A percentile compares a stretch with the other conserved stretches of the same genome.
phyloP scores from a whole-genome alignment of 2,888 invertebrate genomes.

The Campopleginae sp. region DNA sequence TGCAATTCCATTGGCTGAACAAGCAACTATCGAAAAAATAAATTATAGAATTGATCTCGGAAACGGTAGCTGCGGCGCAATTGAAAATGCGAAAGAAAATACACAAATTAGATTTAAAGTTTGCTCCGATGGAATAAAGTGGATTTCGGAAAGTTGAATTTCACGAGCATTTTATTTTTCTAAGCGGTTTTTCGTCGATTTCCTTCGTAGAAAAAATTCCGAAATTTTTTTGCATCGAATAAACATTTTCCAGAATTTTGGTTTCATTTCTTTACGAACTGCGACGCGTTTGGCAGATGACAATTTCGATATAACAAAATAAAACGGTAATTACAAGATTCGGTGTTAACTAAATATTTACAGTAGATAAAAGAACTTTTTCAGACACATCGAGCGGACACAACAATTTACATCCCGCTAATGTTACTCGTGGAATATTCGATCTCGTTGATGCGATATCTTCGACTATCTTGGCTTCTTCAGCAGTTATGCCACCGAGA shows the following conservation, averaged over 20 bases:
- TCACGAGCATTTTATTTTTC: not conserved
- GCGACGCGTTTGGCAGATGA: not conserved
- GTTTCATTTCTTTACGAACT: no score
- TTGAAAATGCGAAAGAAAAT: constrained; percentile 55
- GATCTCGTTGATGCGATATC: constrained; percentile 70
- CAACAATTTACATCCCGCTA: constrained; percentile 80
- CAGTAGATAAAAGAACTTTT: constrained; percentile 76
- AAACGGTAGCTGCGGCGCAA: constrained; percentile 62
- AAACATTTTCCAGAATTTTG: not conserved
- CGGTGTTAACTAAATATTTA: constrained; percentile 67
- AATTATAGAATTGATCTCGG: constrained; percentile 83
- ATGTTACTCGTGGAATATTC: constrained; percentile 73
- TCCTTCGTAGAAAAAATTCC: not conserved
- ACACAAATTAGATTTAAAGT: constrained; percentile 62
- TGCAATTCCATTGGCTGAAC: constrained; percentile 77
- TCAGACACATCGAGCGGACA: constrained; percentile 80
- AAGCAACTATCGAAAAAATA: constrained; percentile 78
- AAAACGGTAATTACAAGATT: constrained; percentile 5
- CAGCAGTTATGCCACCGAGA: constrained; percentile 88
- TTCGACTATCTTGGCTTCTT: constrained; percentile 86
- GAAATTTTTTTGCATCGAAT: not conserved
- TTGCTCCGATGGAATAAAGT: constrained; percentile 55
- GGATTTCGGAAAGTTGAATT: constrained; percentile 51
- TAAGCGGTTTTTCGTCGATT: not conserved
- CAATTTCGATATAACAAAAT: constrained; percentile 9